Percentiles rank a stretch among this genome's conserved stretches.
These are phyloP conservation scores for Aldrovandia affinis DNA, from an alignment of 2,797 vertebrate genomes.

Conservation along the genomic window DNA sequence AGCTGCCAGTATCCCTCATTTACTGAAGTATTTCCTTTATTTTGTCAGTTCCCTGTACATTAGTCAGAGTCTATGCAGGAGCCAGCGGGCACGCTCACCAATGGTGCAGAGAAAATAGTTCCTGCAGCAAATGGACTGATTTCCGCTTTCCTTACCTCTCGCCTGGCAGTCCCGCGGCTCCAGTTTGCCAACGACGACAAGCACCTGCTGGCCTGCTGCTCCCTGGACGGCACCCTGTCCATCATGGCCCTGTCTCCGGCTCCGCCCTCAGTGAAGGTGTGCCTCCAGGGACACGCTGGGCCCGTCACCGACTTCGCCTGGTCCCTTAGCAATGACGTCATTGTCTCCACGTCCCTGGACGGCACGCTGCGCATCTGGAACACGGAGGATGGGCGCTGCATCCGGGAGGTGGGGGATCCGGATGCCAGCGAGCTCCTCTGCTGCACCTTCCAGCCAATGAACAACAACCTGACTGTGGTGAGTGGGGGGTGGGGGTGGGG, in stretches of 20 bases:
- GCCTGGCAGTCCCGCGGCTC: slow-evolving; percentile 80
- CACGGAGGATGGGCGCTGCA: slow-evolving; percentile 89
- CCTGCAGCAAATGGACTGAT: not conserved
- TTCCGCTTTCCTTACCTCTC: not conserved
- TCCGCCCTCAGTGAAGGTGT: slow-evolving; percentile 84
- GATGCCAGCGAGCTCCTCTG: slow-evolving; percentile 89
- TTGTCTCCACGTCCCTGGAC: slow-evolving; percentile 90
- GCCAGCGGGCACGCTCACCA: too few relatives aligned
- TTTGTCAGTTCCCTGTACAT: too few relatives aligned
- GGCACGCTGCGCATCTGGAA: slow-evolving; percentile 92
- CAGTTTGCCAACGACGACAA: slow-evolving; percentile 95
- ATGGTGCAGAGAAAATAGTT: not conserved
- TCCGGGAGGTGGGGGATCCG: slow-evolving; percentile 88
- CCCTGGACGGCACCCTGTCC: slow-evolving; percentile 88
- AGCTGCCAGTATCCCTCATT: too few relatives aligned
- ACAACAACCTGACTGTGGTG: slow-evolving; percentile 96
- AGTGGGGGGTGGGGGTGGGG: too few relatives aligned
- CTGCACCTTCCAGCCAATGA: slow-evolving; percentile 94
- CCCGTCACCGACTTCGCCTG: slow-evolving; percentile 92
- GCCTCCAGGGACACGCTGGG: slow-evolving; percentile 83
- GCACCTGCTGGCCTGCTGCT: slow-evolving; percentile 92
- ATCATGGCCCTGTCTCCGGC: slow-evolving; percentile 88
- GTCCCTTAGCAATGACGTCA: slow-evolving; percentile 93
- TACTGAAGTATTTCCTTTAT: too few relatives aligned
- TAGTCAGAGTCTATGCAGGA: too few relatives aligned